Evolutionary conservation across 2,113 vertebrate species (phyloP), one percentile per base, ranked within the genome.

Genomic region (Paracanthobrama guichenoti): DNA sequence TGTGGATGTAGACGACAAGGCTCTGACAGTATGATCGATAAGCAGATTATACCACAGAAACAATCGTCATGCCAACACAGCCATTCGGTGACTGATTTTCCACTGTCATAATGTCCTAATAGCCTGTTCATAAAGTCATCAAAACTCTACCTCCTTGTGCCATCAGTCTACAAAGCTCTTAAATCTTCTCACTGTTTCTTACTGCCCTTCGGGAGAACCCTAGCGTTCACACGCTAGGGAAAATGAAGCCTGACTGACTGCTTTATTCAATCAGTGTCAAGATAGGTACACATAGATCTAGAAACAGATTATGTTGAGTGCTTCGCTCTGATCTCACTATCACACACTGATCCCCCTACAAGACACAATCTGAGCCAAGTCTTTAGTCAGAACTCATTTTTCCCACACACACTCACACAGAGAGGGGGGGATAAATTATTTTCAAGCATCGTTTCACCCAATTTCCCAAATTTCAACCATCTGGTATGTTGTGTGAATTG

Each of bases 231-330:
- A 79, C 26, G 39, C 55, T 44, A 55, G 57, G 16, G 39, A 64
- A 64, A 64, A 55, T 59, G 53, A 79, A 79, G 57, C 39, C n/a
- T 26, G 57, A 20, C 77, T 28, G 59, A 64, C 59, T 44, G 59
- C 39, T 26, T 79, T 14, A 79, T 62, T 46, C 59, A 64, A 48
- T 79, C 39, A 79, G 9, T 64, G 59, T 62, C n/a, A 64, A 59
- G n/a, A 79, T 28, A 60, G 42, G 59, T 46, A 79, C 59, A 64
- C 59, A 64, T 24, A 79, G 77, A 79, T 64, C 59, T 20, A 59
- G 78, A 79, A 79, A 79, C n/a, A 26, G 78, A 79, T 79, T 79
- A 62, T 28, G 78, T 66, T 64, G 64, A 79, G 78, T 64, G 78
- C 22, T 64, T 12, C 2, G 22, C 59, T 79, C 78, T 64, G 78